Evolutionary conservation across 2,888 invertebrate genomes (phyloP).

Genomic region (Ormia ochracea): DNA sequence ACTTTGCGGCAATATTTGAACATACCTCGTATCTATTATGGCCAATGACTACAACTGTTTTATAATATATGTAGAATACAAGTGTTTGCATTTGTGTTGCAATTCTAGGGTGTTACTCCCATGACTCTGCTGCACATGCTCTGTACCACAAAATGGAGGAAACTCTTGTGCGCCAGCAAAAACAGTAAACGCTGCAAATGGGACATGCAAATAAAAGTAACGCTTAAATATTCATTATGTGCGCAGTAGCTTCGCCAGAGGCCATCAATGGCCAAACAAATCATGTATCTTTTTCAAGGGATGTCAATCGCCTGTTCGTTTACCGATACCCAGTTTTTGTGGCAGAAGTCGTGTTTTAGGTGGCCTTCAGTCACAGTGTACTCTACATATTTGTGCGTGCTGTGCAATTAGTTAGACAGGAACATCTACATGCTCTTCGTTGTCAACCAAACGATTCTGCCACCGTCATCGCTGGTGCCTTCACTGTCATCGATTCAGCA

Average conservation of each 20-base stretch:
- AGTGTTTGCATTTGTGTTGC: no score
- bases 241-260: background rate
- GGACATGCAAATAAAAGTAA: no score
- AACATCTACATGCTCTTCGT: constrained; percentile 26
- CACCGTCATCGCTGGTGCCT: constrained; percentile 19
- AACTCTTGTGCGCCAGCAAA: no score
- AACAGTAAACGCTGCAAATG: no score
- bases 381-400: constrained; percentile 26
- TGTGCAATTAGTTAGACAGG: background rate
- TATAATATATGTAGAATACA: no score
- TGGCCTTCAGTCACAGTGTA: constrained; percentile 23
- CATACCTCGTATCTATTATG: no score
- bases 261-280: background rate
- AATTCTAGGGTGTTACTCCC: no score
- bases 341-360: constrained; percentile 4
- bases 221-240: no score
- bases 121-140: no score
- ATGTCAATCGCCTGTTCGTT: background rate
- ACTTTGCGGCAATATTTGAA: no score
- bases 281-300: background rate
- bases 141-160: no score
- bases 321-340: background rate
- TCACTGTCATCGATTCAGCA: constrained; percentile 30
- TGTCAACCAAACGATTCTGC: background rate
- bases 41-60: no score